These are phyloP conservation scores for Geodia barretti DNA, from an alignment of 37 sponge, comb jelly and placozoan genomes.

Conservation along the genomic window DNA sequence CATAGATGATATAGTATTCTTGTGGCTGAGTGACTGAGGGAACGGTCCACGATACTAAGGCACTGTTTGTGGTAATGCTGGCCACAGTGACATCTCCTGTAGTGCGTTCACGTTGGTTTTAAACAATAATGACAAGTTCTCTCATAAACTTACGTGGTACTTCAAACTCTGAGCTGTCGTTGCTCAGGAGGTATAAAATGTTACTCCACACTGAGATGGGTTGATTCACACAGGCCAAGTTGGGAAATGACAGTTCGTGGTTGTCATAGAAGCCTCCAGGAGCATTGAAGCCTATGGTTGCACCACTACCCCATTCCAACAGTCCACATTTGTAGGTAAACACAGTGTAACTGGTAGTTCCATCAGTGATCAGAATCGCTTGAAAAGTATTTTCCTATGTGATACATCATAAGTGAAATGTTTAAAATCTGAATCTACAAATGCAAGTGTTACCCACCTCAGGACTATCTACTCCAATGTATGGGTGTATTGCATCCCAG, in stretches of 20 bases:
- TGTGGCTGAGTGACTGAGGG: too few relatives aligned
- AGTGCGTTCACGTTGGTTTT: not conserved
- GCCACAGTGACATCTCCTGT: not conserved
- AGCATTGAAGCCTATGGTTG: constrained; percentile 43
- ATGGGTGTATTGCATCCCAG: constrained; percentile 57
- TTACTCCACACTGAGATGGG: constrained; percentile 29
- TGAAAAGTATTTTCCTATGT: constrained; percentile 48
- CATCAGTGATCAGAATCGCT: constrained; percentile 36
- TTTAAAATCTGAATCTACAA: too few relatives aligned
- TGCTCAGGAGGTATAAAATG: constrained; percentile 16
- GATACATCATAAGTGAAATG: not conserved
- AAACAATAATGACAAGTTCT: not conserved
- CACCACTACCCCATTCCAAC: constrained; percentile 28
- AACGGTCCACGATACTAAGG: too few relatives aligned
- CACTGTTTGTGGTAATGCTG: too few relatives aligned
- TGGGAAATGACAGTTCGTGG: constrained; percentile 6
- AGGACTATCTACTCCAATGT: not conserved
- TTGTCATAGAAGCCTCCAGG: constrained; percentile 16
- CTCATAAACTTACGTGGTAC: not conserved
- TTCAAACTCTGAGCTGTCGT: not conserved
- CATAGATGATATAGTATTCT: not conserved
- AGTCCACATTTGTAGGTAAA: constrained; percentile 49
- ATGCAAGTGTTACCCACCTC: too few relatives aligned
- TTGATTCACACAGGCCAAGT: constrained; percentile 26
- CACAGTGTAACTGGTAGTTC: constrained; percentile 22